Evolutionary conservation across 2,888 invertebrate genomes (phyloP).

Genomic region (Watsonalla cultraria): DNA sequence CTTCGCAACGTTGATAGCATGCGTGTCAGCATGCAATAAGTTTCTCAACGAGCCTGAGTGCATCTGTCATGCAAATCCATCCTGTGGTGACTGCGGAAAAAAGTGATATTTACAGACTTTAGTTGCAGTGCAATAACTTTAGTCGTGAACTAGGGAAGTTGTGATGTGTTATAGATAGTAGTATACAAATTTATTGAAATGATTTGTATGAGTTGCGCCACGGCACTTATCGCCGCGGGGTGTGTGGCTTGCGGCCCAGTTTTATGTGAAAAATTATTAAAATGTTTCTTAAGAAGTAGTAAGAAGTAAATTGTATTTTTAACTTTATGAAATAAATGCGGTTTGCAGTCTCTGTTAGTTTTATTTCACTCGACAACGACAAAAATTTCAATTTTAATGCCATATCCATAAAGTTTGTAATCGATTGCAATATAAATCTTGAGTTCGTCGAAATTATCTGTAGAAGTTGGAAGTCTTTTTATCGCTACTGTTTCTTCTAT

Average conservation of each 20-base stretch:
- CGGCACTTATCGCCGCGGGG: conserved; percentile 32
- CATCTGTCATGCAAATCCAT: neutral
- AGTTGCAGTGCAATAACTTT: too few species aligned
- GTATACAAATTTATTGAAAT: conserved; percentile 15
- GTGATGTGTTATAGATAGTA: neutral
- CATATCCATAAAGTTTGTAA: neutral
- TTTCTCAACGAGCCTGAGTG: neutral
- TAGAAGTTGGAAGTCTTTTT: too few species aligned
- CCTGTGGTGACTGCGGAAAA: neutral
- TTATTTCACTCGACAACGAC: neutral
- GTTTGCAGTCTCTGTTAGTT: neutral
- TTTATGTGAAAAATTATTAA: conserved; percentile 33
- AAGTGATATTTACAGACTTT: neutral
- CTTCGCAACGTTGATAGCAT: neutral
- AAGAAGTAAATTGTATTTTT: conserved; percentile 12
- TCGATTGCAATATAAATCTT: too few species aligned
- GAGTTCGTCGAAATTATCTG: too few species aligned
- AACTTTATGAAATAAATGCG: conserved; percentile 21
- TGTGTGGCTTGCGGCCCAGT: conserved; percentile 39
- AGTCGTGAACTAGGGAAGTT: neutral
- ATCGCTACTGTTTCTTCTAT: neutral
- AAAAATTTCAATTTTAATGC: neutral
- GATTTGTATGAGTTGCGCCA: conserved; percentile 43
- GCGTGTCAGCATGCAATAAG: neutral
- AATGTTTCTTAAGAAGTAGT: conserved; percentile 28